Evolutionary conservation across 2,797 vertebrate species (phyloP).

Genomic region (Notolepis coatsorum): DNA sequence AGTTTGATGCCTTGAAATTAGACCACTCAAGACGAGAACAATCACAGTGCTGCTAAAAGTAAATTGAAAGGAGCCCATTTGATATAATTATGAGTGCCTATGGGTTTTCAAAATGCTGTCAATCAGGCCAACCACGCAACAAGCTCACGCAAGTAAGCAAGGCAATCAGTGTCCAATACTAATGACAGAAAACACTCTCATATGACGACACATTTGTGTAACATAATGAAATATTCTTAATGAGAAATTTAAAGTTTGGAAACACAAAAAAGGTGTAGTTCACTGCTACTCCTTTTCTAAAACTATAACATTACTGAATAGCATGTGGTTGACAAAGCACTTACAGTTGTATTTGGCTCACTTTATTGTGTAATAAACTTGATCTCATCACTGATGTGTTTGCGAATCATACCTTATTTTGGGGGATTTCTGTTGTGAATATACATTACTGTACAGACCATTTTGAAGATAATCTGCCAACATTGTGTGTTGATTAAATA

Average conservation of each 20-base stretch:
- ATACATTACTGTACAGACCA: slow-evolving; percentile 41
- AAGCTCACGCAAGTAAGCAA: slow-evolving; percentile 9
- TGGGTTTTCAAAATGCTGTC: slow-evolving; percentile 10
- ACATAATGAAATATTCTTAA: slow-evolving; percentile 5
- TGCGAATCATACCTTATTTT: slow-evolving; percentile 18
- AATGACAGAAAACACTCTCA: not conserved
- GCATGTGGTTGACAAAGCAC: slow-evolving; percentile 37
- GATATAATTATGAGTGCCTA: slow-evolving; percentile 16
- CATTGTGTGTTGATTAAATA: slow-evolving; percentile 54
- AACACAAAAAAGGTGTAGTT: slow-evolving; percentile 26
- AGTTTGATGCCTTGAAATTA: slow-evolving; percentile 15
- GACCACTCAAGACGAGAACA: slow-evolving; percentile 14
- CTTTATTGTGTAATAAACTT: slow-evolving; percentile 29
- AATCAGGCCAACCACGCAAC: slow-evolving; percentile 2
- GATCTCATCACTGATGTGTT: slow-evolving; percentile 21
- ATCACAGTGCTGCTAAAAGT: not conserved
- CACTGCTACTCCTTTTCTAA: slow-evolving; percentile 27
- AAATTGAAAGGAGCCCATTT: slow-evolving; percentile 11
- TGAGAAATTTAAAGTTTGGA: slow-evolving; percentile 2
- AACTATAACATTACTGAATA: slow-evolving; percentile 26
- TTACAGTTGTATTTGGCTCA: slow-evolving; percentile 28
- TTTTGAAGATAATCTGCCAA: slow-evolving; percentile 37
- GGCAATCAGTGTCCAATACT: slow-evolving; percentile 4
- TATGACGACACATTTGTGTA: not conserved
- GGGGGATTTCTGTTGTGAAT: slow-evolving; percentile 33